Percentiles rank a stretch among this genome's conserved stretches.
Evolutionary conservation across 2,888 invertebrate species (phyloP).

Genomic region (Apodemia hepburni): DNA sequence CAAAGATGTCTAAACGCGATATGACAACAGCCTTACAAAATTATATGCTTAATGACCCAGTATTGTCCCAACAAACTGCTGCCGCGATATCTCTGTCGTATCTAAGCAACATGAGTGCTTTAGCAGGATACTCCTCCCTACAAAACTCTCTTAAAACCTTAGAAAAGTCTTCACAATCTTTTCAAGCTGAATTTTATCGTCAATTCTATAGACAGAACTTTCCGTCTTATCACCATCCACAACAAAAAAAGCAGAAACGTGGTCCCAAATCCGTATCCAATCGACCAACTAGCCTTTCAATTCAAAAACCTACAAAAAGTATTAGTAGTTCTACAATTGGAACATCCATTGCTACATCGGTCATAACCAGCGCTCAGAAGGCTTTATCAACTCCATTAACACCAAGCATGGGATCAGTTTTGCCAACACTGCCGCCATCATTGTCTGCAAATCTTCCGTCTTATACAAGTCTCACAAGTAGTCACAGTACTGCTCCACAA

Average conservation of each 20-base stretch:
- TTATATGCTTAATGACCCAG: slow-evolving; percentile 57
- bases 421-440: slow-evolving; percentile 58
- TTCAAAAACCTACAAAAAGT: slow-evolving; percentile 40
- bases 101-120: slow-evolving; percentile 56
- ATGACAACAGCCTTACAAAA: slow-evolving; percentile 62
- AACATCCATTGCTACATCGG: slow-evolving; percentile 39
- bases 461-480: slow-evolving; percentile 35
- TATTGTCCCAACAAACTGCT: slow-evolving; percentile 59
- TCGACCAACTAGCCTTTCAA: slow-evolving; percentile 26
- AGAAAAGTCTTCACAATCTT: slow-evolving; percentile 47
- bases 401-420: slow-evolving; percentile 64
- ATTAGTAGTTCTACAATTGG: slow-evolving; percentile 36
- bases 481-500: slow-evolving; percentile 42
- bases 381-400: slow-evolving; percentile 45
- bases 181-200: slow-evolving; percentile 68
- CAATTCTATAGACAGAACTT: slow-evolving; percentile 57
- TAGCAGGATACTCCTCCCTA: slow-evolving; percentile 53
- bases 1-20: slow-evolving; percentile 60
- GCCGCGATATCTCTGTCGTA: slow-evolving; percentile 60
- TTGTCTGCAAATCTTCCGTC: slow-evolving; percentile 51
- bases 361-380: slow-evolving; percentile 45
- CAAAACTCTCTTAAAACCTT: slow-evolving; percentile 54
- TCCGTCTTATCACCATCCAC: slow-evolving; percentile 50
- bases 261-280: slow-evolving; percentile 46
- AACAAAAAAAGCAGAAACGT: slow-evolving; percentile 63